Percentiles rank a stretch among this genome's conserved stretches.
phyloP scores from a whole-genome alignment of 2,888 invertebrate species.

The Trichopria drosophilae region DNA sequence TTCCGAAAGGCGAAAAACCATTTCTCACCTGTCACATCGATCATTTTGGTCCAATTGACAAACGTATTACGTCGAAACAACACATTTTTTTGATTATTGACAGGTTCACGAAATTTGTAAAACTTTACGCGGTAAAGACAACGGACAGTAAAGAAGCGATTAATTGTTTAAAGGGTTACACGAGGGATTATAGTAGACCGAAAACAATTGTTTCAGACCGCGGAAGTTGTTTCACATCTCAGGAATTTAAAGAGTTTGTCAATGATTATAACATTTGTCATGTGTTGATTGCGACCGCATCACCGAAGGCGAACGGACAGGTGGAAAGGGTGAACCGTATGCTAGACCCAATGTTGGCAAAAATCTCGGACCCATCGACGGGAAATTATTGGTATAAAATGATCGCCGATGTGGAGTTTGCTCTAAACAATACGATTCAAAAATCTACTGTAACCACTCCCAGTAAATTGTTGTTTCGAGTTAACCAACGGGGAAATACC shows the following conservation, averaged over 20 bases:
- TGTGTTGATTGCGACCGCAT: not conserved
- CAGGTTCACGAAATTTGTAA: too few relatives aligned
- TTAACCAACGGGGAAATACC: constrained; percentile 35
- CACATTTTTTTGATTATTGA: constrained; percentile 1
- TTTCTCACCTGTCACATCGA: constrained; percentile 30
- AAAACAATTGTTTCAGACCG: not conserved
- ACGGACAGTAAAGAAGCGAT: not conserved
- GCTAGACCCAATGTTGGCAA: too few relatives aligned
- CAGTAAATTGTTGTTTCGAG: too few relatives aligned
- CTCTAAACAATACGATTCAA: constrained; percentile 30
- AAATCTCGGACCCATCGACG: not conserved
- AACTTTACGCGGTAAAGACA: constrained; percentile 23
- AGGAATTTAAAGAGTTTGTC: not conserved
- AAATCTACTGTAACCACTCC: constrained; percentile 38
- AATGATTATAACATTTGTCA: too few relatives aligned
- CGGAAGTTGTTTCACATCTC: not conserved
- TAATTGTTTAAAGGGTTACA: not conserved
- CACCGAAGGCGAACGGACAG: too few relatives aligned
- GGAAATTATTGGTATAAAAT: not conserved
- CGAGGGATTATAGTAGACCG: not conserved
- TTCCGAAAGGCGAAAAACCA: constrained; percentile 6
- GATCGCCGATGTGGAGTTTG: too few relatives aligned
- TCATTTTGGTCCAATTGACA: too few relatives aligned
- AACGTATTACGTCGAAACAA: constrained; percentile 2
- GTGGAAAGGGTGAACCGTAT: too few relatives aligned